Base-by-base conservation (phyloP, 1,140 invertebrate genomes). In the Cepaea nemoralis region DNA sequence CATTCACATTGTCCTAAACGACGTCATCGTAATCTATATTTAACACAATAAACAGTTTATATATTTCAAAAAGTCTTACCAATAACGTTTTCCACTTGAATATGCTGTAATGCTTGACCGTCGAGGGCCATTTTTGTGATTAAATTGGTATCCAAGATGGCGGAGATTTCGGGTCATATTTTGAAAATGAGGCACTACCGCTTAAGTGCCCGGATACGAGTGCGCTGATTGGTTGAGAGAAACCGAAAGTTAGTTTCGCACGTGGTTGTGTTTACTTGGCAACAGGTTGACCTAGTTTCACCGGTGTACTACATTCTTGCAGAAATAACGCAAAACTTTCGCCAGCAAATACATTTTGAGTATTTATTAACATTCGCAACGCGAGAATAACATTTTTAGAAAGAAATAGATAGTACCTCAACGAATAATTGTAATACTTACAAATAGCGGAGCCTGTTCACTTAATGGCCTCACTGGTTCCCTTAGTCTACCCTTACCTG, bases 81-180 rank as follows among this genome's bases (percentile, higher is more conserved):
- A 74, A 86, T 69, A 50, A 89, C 84, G 84, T 87, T 88, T 85
- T 89, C 87, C 48, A 89, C 86, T 67, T 88, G 88, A 80, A 89
- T 88, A 74, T 89, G 87, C n/a, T 83, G 85, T 37, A 86, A 80
- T 45, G 85, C 40, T 75, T 83, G 83, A 33, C 83, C 83, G 69
- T 89, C 87, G 77, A 88, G 83, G 83, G 88, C 88, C 88, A 89
- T 89, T 82, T 88, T 89, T 87, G 70, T 77, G 73, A 42, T 79
- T 48, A 73, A 83, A 86, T 84, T 84, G 85, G 81, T 83, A 86
- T 84, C 83, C 86, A 88, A 89, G 75, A 89, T 89, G 89, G 89
- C 88, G 88, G 85, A 69, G 33, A 69, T 77, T 37, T 48, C 39
- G 27, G 59, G 50, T 48, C 31, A 81, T 19, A 33, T 63, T 33